Evolutionary conservation across 2,888 invertebrate species (phyloP).

Genomic region (Synergus japonicus): DNA sequence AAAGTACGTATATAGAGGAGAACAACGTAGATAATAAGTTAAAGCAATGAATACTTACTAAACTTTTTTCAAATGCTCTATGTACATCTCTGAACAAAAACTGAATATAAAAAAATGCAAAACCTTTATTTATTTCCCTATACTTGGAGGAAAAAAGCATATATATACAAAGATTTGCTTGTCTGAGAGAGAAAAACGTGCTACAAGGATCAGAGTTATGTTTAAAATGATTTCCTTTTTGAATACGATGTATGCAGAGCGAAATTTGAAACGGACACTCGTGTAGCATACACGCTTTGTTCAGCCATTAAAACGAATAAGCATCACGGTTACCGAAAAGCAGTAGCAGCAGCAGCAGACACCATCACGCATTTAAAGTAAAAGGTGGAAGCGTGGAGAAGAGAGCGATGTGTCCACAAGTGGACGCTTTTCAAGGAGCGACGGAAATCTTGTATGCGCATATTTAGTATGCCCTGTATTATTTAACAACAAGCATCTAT

Average conservation of each 20-base stretch:
- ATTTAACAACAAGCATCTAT: slow-evolving; percentile 64
- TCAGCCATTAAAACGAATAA: slow-evolving; percentile 57
- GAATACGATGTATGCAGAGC: background rate
- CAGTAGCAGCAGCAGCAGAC: slow-evolving; percentile 58
- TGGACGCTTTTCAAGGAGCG: slow-evolving; percentile 59
- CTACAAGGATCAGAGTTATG: background rate
- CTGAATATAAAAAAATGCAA: no score
- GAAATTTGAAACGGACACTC: slow-evolving; percentile 49
- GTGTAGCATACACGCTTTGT: slow-evolving; percentile 54
- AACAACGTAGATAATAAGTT: background rate
- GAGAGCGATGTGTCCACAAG: slow-evolving; percentile 60
- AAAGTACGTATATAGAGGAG: background rate
- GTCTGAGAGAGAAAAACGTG: background rate
- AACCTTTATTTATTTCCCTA: no score
- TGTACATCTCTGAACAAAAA: no score
- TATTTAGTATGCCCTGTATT: slow-evolving; percentile 65
- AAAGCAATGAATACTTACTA: no score
- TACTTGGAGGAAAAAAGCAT: background rate
- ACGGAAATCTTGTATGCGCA: slow-evolving; percentile 67
- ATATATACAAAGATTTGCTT: background rate
- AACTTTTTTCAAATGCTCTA: no score
- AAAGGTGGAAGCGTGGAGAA: slow-evolving; percentile 55
- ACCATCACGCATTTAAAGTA: slow-evolving; percentile 53
- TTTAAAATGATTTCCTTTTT: slow-evolving; percentile 6
- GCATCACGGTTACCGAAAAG: slow-evolving; percentile 58